These are phyloP conservation scores for Apistogramma diplotaenia DNA, from an alignment of 2,113 vertebrate genomes.

Conservation along the genomic window DNA sequence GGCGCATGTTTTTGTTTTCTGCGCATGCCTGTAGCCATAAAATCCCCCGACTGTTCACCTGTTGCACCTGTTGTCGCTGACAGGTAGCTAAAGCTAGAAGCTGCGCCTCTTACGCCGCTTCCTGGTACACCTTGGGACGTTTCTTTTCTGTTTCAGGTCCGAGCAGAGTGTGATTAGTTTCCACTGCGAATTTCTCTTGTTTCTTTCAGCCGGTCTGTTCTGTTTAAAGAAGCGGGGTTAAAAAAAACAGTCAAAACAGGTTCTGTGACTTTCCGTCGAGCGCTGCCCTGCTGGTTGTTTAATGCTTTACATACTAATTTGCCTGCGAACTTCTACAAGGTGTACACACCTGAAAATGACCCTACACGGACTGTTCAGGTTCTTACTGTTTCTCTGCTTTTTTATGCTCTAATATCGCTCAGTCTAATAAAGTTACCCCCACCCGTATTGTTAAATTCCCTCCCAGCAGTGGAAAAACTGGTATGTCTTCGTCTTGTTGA, in stretches of 20 bases:
- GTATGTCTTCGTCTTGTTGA: not conserved
- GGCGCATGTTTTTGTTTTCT: not conserved
- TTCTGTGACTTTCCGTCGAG: conserved; percentile 49
- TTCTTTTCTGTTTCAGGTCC: not conserved
- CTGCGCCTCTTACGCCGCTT: not conserved
- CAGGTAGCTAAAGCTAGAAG: conserved; percentile 30
- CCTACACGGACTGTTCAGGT: not conserved
- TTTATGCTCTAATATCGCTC: not conserved
- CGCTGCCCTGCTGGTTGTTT: conserved; percentile 3
- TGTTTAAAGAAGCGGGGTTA: not conserved
- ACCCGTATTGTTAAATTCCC: not conserved
- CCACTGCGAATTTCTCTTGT: not conserved
- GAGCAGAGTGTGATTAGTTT: fast-evolving
- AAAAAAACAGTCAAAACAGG: conserved; percentile 30
- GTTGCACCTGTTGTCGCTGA: conserved; percentile 62
- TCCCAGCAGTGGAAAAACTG: not conserved
- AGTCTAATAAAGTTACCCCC: not conserved
- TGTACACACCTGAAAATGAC: not conserved
- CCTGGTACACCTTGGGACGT: not conserved
- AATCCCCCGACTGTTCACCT: conserved; percentile 27
- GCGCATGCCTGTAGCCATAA: not conserved
- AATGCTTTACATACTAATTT: conserved; percentile 34
- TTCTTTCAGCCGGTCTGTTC: not conserved
- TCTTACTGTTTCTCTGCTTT: not conserved
- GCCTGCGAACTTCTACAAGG: not conserved